Percentiles rank a stretch among this genome's conserved stretches.
Conservation (phyloP, 2,888 invertebrate genomes). For the Acronicta aceris region DNA sequence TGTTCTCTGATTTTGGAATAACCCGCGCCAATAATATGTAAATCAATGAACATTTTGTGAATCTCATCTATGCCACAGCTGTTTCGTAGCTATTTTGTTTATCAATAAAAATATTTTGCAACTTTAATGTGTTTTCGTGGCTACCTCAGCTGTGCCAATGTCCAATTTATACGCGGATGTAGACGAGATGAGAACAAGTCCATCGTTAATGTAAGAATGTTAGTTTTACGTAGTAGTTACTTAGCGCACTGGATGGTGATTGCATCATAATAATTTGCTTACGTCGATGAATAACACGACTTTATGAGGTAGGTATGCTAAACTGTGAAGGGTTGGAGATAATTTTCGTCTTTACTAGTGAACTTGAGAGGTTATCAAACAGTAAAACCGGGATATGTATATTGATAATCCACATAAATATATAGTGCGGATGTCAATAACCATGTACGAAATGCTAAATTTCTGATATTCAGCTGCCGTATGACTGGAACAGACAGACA, state of each 20-base stretch:
- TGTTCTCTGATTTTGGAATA: constrained; percentile 70
- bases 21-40: constrained; percentile 72
- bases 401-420: no score
- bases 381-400: no score
- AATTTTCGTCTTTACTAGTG: constrained; percentile 1
- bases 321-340: neutral
- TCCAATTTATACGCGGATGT: constrained; percentile 54
- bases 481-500: no score
- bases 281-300: constrained; percentile 13
- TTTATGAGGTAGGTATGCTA: constrained; percentile 20
- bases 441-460: no score
- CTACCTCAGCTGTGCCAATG: constrained; percentile 30
- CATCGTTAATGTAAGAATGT: constrained; percentile 17
- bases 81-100: constrained; percentile 60
- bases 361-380: neutral
- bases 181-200: constrained; percentile 27
- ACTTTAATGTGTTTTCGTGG: constrained; percentile 44
- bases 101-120: constrained; percentile 60
- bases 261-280: constrained; percentile 25
- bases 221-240: constrained; percentile 26
- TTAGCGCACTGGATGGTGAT: constrained; percentile 21
- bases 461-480: no score
- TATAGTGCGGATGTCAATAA: no score
- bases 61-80: constrained; percentile 65
- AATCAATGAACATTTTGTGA: constrained; percentile 61